Conservation (phyloP, 2,113 vertebrate species). For the Lathamus discolor region DNA sequence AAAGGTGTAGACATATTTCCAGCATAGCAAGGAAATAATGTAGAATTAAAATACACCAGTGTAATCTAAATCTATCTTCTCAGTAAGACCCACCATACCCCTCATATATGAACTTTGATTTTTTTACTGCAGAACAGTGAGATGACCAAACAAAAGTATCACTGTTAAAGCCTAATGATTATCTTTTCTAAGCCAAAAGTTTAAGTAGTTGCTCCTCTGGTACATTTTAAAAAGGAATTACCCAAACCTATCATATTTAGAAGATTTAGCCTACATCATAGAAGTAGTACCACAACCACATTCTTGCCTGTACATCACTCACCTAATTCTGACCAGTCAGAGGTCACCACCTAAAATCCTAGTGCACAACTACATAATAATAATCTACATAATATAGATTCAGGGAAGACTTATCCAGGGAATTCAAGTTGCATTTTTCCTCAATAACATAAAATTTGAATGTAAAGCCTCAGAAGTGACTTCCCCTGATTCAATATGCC, state of each 20-base stretch:
- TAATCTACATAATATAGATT: not conserved
- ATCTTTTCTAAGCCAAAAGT: not conserved
- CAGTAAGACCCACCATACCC: fast-evolving
- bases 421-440: not conserved
- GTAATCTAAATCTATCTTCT: not conserved
- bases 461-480: not conserved
- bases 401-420: fast-evolving
- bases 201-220: not conserved
- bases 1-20: not conserved
- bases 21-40: not conserved
- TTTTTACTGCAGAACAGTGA: not conserved
- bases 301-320: not conserved
- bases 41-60: not conserved
- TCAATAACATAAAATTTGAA: not conserved
- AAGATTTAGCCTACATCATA: not conserved
- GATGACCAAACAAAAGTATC: not conserved
- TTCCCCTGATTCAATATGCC: not conserved
- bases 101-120: not conserved
- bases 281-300: not conserved
- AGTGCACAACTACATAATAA: not conserved
- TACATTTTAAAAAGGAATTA: not conserved
- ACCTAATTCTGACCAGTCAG: not conserved
- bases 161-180: not conserved
- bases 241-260: not conserved
- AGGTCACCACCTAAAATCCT: not conserved